Base-by-base conservation (phyloP, 2,797 vertebrate species). In the Gouania willdenowi region DNA sequence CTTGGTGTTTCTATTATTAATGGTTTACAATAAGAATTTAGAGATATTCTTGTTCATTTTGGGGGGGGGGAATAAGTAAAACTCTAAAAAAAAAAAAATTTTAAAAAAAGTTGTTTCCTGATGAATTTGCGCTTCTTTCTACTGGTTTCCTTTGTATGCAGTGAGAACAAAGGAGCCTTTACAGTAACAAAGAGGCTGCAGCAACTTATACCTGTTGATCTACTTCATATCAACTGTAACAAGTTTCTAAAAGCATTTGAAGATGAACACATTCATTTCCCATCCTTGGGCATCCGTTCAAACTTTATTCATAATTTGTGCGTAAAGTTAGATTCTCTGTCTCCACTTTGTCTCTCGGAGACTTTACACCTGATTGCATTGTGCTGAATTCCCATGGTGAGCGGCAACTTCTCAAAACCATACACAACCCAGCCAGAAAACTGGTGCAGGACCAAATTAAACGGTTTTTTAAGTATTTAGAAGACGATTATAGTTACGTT, bases 181-280 rank as follows among this genome's bases (percentile, higher is more conserved):
- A 71, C 75, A 60, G 74, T 79, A 88, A 87, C 88, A 89, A 89
- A 88, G 86, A 82, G 48, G 68, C 66, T 74, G 71, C 77, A 76
- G 60, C 56, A 52, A 72, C 75, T 55, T 71, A 66, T 93, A 98
- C 95, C 94, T 98, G 95, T 98, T 98, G 95, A 93, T 81, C 83
- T 56, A 26, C 49, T 50, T 66, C 60, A 53, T 65, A 60, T 53
- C 35, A 70, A 75, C 58, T 75, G 29, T 15, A 17, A 32, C 45
- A 78, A 79, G 54, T 82, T 77, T 41, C 40, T 42, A 4, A 3
- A 11, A 31, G n/a, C 35, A 59, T 44, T 63, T 33, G 15, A 4
- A 41, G 5, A 34, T 19, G 1, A 26, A 26, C 6, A 12, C 4
- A 5, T 23, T 53, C 22, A 12, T 0, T 1, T 26, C 14, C 21